A percentile compares a stretch with the other conserved stretches of the same genome.
These are phyloP conservation scores for Cheirogaleus medius DNA, from an alignment of 2,113 vertebrate species.

Conservation along the genomic window DNA sequence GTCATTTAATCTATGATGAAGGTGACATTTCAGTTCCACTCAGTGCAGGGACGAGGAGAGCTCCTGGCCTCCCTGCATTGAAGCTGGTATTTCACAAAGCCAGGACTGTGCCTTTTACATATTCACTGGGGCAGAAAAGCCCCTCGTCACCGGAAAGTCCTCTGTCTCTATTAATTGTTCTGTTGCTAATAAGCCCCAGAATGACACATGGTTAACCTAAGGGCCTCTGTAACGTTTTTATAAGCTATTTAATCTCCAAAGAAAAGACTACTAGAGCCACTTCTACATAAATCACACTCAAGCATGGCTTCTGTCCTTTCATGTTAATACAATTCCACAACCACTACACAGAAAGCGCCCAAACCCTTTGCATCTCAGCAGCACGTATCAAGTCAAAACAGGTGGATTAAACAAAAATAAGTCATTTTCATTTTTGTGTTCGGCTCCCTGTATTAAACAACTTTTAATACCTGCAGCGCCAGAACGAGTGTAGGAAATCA, in stretches of 20 bases:
- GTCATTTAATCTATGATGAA: not conserved
- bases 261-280: not conserved
- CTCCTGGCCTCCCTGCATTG: rapidly evolving
- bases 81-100: not conserved
- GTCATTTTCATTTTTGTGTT: not conserved
- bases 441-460: not conserved
- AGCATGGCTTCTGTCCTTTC: not conserved
- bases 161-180: slow-evolving; percentile 31
- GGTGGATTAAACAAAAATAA: not conserved
- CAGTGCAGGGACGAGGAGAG: not conserved
- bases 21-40: not conserved
- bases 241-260: slow-evolving; percentile 28
- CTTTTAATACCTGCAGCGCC: too few species aligned
- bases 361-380: not conserved
- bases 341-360: not conserved
- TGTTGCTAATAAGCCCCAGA: slow-evolving; percentile 45
- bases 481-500: rapidly evolving
- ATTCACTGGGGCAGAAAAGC: not conserved
- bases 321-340: not conserved
- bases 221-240: slow-evolving; percentile 44
- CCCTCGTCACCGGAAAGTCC: not conserved
- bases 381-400: not conserved
- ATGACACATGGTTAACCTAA: not conserved
- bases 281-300: slow-evolving; percentile 25
- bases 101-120: not conserved